Base-by-base conservation (phyloP, 92 coral and sea anemone species). In the Metridium senile region DNA sequence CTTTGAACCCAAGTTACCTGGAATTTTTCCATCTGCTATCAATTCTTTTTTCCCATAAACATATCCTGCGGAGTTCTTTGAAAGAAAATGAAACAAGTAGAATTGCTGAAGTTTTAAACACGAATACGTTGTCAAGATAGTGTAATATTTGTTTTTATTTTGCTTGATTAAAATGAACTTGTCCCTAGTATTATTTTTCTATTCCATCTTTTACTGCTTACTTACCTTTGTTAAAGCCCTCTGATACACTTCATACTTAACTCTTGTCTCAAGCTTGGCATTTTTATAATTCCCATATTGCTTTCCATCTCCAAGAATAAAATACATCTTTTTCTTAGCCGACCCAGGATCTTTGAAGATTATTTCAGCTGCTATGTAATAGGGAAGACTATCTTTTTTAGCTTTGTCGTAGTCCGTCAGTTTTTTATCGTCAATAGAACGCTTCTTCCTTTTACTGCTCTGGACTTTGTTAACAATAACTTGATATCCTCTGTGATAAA, bases 281-380 rank as follows among this genome's bases (percentile, higher is more conserved):
- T 73, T 73, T 18, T 10, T 16, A 33, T 54, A 73, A 10, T 20
- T 19, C 19, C 70, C 70, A 31, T 73, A 56, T 32, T 16, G 10
- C 46, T 53, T 30, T 13, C 26, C 78, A 58, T 73, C 67, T 25
- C 78, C 78, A 16, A 73, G 26, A 26, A 66, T 73, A 31, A 73
- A 73, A 35, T 4, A 18, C 1, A 52, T 39, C 6, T 39, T 39
- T 39, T 39, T 13, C 49, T 39, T 6, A 13, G 49, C 8, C 13
- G 49, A 4, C 13, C 13, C 13, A 4, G 49, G 49, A 39, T 39
- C 49, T 39, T 39, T 39, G 49, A 39, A 39, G 6, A 27, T 53
- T 6, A 73, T 16, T 20, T 73, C 67, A 13, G 82, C 82, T 31
- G 82, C 45, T 30, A 77, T 68, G 75, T 77, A 77, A 46, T 52